phyloP scores from a whole-genome alignment of 1,140 invertebrate species.

The Drosophila repleta region DNA sequence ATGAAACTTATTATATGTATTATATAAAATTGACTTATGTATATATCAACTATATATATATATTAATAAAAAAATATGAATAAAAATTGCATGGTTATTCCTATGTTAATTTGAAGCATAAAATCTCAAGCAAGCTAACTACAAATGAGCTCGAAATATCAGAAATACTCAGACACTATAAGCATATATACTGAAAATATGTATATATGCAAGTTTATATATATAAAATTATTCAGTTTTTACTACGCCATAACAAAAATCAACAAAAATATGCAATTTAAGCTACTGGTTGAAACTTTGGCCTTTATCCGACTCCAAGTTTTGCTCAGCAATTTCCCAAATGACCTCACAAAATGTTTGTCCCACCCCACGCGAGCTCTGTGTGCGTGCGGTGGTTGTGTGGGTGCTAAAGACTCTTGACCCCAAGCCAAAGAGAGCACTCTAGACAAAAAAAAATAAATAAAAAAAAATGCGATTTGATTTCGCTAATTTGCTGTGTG shows the following conservation, averaged over 20 bases:
- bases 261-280: conserved; percentile 22
- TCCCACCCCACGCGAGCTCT: background rate
- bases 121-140: background rate
- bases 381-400: conserved; percentile 14
- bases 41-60: too few relatives aligned
- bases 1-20: too few relatives aligned
- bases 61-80: too few relatives aligned
- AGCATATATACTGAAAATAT: background rate
- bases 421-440: conserved; percentile 19
- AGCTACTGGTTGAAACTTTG: conserved; percentile 39
- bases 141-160: background rate
- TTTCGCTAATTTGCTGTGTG: conserved; percentile 47
- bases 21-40: too few relatives aligned
- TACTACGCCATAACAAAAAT: conserved; percentile 3
- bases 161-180: background rate
- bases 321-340: conserved; percentile 27
- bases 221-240: conserved; percentile 25
- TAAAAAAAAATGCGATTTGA: conserved; percentile 33
- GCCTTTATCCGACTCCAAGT: conserved; percentile 26
- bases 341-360: conserved; percentile 37
- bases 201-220: background rate
- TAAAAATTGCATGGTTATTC: too few relatives aligned
- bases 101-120: too few relatives aligned
- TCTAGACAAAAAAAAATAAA: conserved; percentile 30
- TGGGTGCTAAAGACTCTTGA: conserved; percentile 35